Percentiles rank a stretch among this genome's conserved stretches.
Evolutionary conservation across 1,140 invertebrate genomes (phyloP).

Genomic region (Drosophila leontia): DNA sequence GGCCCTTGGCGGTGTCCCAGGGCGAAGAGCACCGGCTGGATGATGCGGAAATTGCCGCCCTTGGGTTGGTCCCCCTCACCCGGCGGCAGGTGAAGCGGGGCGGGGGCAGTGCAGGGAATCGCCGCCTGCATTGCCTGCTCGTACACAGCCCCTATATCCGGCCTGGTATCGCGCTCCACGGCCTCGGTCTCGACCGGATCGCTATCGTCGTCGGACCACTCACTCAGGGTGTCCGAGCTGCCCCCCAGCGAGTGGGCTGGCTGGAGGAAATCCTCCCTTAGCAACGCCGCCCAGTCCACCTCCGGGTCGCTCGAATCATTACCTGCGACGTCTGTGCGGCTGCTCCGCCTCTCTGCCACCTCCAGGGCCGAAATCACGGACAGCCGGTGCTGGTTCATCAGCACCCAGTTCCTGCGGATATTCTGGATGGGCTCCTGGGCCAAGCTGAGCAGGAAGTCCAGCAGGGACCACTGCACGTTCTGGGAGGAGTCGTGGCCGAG

Average conservation of each 20-base stretch:
- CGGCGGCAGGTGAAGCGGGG: neutral
- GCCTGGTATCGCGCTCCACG: neutral
- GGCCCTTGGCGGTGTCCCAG: neutral
- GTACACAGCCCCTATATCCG: neutral
- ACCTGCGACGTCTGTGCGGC: neutral
- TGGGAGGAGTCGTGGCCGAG: constrained; percentile 27
- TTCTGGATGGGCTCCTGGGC: constrained; percentile 66
- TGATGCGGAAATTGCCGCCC: constrained; percentile 3
- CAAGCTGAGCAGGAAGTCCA: constrained; percentile 70
- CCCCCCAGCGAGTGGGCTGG: neutral
- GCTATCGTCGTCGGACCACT: constrained; percentile 32
- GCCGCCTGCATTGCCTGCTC: constrained; percentile 1
- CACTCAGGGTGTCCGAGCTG: constrained; percentile 23
- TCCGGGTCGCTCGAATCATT: constrained; percentile 15
- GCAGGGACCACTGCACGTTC: constrained; percentile 66
- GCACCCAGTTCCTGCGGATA: constrained; percentile 41
- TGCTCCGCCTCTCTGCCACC: neutral
- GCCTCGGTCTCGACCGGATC: neutral
- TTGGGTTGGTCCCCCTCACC: neutral
- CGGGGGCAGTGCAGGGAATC: neutral
- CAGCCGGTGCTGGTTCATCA: constrained; percentile 27
- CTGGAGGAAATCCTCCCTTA: constrained; percentile 51
- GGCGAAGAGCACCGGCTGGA: neutral
- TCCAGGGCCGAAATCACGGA: neutral
- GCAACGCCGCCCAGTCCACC: constrained; percentile 41